phyloP scores from a whole-genome alignment of 2,888 invertebrate species.

The Cosmia pyralina region DNA sequence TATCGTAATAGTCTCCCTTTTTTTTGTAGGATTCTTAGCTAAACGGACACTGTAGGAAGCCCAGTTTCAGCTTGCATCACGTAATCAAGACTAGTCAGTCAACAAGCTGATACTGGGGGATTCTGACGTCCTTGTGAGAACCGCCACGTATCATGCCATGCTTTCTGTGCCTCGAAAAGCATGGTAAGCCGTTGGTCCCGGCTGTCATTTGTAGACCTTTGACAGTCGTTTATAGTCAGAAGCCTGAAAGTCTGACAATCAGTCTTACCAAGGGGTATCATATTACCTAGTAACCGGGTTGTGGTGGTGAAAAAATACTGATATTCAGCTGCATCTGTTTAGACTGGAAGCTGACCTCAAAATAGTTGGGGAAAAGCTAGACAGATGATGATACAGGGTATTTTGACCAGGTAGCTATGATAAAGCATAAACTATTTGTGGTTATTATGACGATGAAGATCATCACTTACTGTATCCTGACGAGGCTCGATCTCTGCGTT shows the following conservation, averaged over 20 bases:
- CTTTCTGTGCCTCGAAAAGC: no score
- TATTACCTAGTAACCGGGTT: no score
- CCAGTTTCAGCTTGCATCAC: background rate
- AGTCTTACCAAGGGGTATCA: no score
- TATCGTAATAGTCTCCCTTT: no score
- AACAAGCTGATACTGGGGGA: background rate
- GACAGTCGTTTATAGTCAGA: background rate
- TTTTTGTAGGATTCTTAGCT: background rate
- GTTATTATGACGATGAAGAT: background rate
- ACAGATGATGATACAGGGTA: background rate
- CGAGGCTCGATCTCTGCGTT: slow-evolving; percentile 91
- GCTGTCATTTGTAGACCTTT: no score
- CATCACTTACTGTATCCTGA: slow-evolving; percentile 92
- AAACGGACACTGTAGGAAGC: background rate
- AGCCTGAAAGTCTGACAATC: no score
- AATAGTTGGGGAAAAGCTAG: background rate
- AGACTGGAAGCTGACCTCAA: background rate
- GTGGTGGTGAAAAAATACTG: no score
- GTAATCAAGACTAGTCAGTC: background rate
- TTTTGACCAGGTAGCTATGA: background rate
- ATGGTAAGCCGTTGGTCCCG: no score
- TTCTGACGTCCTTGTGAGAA: background rate
- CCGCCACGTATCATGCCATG: background rate
- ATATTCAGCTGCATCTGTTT: background rate
- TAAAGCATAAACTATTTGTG: background rate